phyloP scores from a whole-genome alignment of 2,797 vertebrate species.

The Acropternis orthonyx region DNA sequence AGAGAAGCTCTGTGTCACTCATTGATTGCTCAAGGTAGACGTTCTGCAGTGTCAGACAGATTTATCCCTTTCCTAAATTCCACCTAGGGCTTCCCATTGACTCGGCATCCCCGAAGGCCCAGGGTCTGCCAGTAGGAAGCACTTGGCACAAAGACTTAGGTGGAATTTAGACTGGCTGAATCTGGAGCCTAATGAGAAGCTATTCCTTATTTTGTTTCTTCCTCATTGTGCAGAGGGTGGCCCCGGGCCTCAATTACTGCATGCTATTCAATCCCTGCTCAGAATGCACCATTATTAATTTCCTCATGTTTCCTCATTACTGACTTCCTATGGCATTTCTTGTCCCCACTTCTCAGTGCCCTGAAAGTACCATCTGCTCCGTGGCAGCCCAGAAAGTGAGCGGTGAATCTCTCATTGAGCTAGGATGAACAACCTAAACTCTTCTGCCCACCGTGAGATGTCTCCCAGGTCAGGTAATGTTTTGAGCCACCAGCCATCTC shows the following conservation, averaged over 20 bases:
- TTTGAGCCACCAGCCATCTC: accelerated
- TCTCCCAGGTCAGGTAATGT: not conserved
- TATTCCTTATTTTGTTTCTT: slow-evolving; percentile 62
- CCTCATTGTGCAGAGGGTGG: slow-evolving; percentile 50
- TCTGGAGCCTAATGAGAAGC: slow-evolving; percentile 46
- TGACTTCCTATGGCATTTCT: slow-evolving; percentile 35
- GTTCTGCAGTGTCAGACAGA: not conserved
- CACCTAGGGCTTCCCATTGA: not conserved
- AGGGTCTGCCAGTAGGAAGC: not conserved
- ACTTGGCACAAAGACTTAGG: slow-evolving; percentile 35
- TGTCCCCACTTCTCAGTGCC: not conserved
- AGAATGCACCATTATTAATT: slow-evolving; percentile 51
- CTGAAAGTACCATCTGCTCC: not conserved
- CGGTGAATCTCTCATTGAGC: not conserved
- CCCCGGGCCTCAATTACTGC: slow-evolving; percentile 39
- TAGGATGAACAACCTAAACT: not conserved
- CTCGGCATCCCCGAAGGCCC: not conserved
- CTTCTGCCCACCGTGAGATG: not conserved
- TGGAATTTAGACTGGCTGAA: slow-evolving; percentile 53
- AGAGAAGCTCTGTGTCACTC: not conserved
- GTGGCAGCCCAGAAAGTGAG: not conserved
- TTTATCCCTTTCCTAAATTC: not conserved
- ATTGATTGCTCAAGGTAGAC: not conserved
- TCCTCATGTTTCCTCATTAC: slow-evolving; percentile 29
- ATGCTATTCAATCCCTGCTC: slow-evolving; percentile 41